Percentiles rank a stretch among this genome's conserved stretches.
Evolutionary conservation across 2,888 invertebrate species (phyloP).

Genomic region (Ichneumoninae sp.): DNA sequence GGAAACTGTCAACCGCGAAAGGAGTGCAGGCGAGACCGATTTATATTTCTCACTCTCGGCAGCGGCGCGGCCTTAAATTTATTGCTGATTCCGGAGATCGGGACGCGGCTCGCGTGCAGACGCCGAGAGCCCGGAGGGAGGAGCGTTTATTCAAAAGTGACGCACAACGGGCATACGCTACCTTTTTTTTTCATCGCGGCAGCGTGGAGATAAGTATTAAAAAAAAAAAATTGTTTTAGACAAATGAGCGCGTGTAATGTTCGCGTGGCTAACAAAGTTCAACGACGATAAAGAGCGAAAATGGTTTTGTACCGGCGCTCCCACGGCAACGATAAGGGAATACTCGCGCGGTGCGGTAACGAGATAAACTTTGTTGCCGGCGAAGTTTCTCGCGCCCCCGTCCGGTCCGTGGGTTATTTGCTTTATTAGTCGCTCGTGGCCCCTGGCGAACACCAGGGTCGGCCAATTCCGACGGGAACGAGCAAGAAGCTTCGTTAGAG

Average conservation of each 20-base stretch:
- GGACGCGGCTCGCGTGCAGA: conserved; percentile 39
- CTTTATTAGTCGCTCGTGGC: neutral
- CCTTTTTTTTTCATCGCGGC: neutral
- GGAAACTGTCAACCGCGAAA: conserved; percentile 13
- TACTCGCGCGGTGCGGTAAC: neutral
- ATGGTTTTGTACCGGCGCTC: neutral
- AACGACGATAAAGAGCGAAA: conserved; percentile 1
- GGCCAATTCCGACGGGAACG: neutral
- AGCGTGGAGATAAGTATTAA: neutral
- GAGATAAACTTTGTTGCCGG: conserved; percentile 7
- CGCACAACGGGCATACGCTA: neutral
- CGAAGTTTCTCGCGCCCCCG: conserved; percentile 12
- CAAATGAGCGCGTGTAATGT: neutral
- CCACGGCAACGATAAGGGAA: neutral
- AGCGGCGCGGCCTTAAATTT: conserved; percentile 21
- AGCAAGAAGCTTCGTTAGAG: conserved; percentile 12
- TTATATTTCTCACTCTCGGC: conserved; percentile 31
- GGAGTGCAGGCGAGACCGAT: conserved; percentile 31
- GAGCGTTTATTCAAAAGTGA: conserved; percentile 25
- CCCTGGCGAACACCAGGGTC: neutral
- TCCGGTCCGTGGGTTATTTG: neutral
- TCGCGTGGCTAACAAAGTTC: neutral
- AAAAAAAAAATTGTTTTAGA: neutral
- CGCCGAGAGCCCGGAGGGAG: conserved; percentile 14
- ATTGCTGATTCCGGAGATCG: conserved; percentile 43